These are phyloP conservation scores for Salminus brasiliensis DNA, from an alignment of 2,113 vertebrate species.

Conservation along the genomic window DNA sequence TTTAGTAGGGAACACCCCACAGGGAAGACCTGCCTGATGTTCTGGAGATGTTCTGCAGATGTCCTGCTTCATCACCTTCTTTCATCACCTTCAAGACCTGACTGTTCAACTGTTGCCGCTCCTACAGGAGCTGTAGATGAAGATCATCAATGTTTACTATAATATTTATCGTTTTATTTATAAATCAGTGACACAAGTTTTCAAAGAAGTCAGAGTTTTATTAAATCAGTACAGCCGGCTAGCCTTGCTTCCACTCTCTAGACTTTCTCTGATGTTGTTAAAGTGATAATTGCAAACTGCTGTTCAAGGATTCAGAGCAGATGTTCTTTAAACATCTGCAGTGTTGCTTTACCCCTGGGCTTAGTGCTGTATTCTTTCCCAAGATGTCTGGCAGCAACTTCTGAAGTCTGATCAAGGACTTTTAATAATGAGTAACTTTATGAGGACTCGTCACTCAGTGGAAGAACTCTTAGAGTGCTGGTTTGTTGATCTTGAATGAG, in stretches of 20 bases:
- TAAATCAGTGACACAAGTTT: too few species aligned
- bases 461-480: neutral
- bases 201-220: neutral
- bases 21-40: too few species aligned
- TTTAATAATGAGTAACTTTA: neutral
- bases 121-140: too few species aligned
- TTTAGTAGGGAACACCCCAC: too few species aligned
- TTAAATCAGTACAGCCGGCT: neutral
- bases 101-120: too few species aligned
- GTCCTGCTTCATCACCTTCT: too few species aligned
- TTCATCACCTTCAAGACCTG: too few species aligned
- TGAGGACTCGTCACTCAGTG: neutral
- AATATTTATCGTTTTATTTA: too few species aligned
- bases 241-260: neutral
- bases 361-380: neutral
- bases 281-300: neutral
- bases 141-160: too few species aligned
- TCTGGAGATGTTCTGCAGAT: too few species aligned
- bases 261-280: neutral
- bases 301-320: neutral
- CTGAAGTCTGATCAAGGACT: neutral
- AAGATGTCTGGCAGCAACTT: neutral
- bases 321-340: neutral
- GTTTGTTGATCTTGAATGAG: too few species aligned
- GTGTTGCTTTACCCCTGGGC: neutral